Evolutionary conservation across 2,113 vertebrate species (phyloP), one percentile per base, ranked within the genome.

Genomic region (Craseonycteris thonglongyai): DNA sequence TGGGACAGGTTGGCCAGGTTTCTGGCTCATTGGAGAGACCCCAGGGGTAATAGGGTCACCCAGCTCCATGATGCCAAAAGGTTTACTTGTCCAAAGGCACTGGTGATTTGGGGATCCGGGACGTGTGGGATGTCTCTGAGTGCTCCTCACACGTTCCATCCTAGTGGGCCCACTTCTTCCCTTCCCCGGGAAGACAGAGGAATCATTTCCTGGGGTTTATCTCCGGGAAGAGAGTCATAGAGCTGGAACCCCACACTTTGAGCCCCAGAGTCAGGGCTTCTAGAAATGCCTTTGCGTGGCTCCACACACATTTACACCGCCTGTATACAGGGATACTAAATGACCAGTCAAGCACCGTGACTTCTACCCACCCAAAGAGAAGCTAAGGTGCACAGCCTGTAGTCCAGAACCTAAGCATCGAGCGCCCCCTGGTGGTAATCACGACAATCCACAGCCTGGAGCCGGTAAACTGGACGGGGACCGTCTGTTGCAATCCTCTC

Each of bases 371-470:
- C 42, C 63, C 10, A 0, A 45, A 56, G 5, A 49, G 45, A 26
- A 30, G 18, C n/a, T 1, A 6, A 3, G 7, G 40, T n/a, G 12
- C 49, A 11, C 42, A 68, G 68, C 6, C 26, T 26, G 18, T 0
- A 33, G 28, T 80, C 45, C 71, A 56, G 68, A 92, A 76, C 45
- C 87, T 75, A 26, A 45, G 82, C 61, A 38, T 12, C 3, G 3
- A 7, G 84, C 42, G 33, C 96, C 96, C 96, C 96, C 97, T 97
- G 92, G 80, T 92, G 96, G 92, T 33, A 0, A 54, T 2, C 5
- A 4, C 42, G 19, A 33, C 63, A 33, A 33, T 14, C 18, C 47
- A 51, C 66, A 18, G 16, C 42, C 33, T 2, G n/a, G 14, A 42
- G 21, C 75, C 35, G 1, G 5, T 10, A 33, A 30, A 42, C 8